Evolutionary conservation across 2,113 vertebrate species (phyloP), one percentile per base, ranked within the genome.

Genomic region (Anoplopoma fimbria): DNA sequence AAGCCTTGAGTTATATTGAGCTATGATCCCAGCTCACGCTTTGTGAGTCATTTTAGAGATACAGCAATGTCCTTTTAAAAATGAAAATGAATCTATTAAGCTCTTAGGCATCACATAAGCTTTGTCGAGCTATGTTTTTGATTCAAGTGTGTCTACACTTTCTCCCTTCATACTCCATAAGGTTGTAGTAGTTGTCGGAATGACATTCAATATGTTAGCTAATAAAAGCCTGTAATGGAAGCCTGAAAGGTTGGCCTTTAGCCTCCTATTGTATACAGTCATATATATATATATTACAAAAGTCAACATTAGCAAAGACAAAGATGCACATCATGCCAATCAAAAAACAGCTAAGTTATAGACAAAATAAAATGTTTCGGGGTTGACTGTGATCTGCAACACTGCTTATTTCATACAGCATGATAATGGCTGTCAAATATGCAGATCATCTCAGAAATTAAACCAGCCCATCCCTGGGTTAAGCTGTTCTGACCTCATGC

Each of bases 1-100:
- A 85, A 87, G 76, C 63, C 34, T 47, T 23, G 77, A 78, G 81
- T 77, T 86, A 82, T 86, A 88, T 69, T 79, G 81, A 84, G 69
- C 80, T 63, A 31, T 57, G 71, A 84, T 77, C 53, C 79, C 36
- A 0, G 73, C 78, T 84, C 76, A 62, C 49, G 58, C 68, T 75
- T 68, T 79, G 77, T 80, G 83, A 82, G 75, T 58, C 65, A 51
- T 75, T 90, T 71, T 49, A 60, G 47, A 75, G 80, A 83, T 85
- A 80, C 42, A 72, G 69, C 51, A 42, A 55, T 6, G 33, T 73
- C 70, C 62, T 83, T 72, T 84, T 74, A 73, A 82, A 73, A 82
- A 82, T 25, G 5, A 68, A 74, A 83, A 73, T 80, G 42, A 84
- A 73, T 89, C 63, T 78, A 81, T 88, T 82, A 87, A 80, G 65